These are phyloP conservation scores for Timema podura DNA, from an alignment of 2,888 invertebrate genomes.

Conservation along the genomic window DNA sequence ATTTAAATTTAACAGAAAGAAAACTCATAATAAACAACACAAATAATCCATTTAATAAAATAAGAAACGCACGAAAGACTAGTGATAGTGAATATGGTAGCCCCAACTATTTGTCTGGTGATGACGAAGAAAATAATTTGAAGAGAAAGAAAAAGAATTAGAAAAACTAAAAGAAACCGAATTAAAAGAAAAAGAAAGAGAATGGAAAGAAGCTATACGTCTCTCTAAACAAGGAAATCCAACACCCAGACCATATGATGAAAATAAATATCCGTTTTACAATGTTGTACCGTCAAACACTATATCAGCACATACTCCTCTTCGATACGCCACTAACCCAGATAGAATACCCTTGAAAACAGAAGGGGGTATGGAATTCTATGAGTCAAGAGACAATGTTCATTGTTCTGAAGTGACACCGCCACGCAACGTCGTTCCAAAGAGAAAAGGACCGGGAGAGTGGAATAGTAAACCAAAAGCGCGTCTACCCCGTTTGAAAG, in stretches of 20 bases:
- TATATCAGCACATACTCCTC: constrained; percentile 55
- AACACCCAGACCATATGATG: constrained; percentile 13
- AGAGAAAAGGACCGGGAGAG: constrained; percentile 38
- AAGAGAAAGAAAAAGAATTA: constrained; percentile 31
- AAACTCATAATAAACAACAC: no score
- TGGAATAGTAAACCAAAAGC: constrained; percentile 36
- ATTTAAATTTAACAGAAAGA: no score
- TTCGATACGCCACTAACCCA: constrained; percentile 63
- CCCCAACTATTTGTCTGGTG: constrained; percentile 40
- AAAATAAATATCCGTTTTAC: constrained; percentile 65
- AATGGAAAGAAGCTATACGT: constrained; percentile 39
- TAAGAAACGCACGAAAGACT: background rate
- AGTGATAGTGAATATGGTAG: background rate
- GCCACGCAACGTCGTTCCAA: constrained; percentile 40
- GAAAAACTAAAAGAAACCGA: constrained; percentile 38
- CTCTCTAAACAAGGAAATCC: background rate
- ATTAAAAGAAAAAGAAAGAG: constrained; percentile 43
- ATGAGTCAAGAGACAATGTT: constrained; percentile 54
- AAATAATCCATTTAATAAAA: no score
- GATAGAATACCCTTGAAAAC: constrained; percentile 59
- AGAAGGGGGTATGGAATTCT: constrained; percentile 65
- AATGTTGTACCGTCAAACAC: constrained; percentile 40
- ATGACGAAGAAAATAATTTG: constrained; percentile 39
- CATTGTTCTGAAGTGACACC: constrained; percentile 43
- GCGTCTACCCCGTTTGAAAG: constrained; percentile 50